phyloP scores from a whole-genome alignment of 2,888 invertebrate species.

The Ischnura elegans region DNA sequence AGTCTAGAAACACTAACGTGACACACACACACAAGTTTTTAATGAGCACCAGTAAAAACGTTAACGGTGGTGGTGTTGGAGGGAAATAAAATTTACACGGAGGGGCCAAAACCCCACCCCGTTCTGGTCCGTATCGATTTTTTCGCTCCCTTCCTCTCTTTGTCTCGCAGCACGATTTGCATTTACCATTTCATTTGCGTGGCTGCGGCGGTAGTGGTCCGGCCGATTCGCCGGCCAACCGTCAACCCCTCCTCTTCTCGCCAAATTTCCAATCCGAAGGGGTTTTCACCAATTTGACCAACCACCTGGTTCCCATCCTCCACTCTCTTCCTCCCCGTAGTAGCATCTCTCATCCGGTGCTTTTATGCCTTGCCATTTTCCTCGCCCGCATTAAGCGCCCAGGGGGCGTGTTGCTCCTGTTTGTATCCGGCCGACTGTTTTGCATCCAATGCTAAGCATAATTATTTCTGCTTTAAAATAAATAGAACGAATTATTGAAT shows the following conservation, averaged over 20 bases:
- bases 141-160: not conserved
- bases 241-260: too few species aligned
- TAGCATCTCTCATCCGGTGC: not conserved
- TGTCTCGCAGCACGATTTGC: not conserved
- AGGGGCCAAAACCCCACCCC: too few species aligned
- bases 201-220: not conserved
- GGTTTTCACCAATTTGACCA: slow-evolving; percentile 26
- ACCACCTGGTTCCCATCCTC: slow-evolving; percentile 12
- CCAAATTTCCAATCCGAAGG: not conserved
- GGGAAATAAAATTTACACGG: not conserved
- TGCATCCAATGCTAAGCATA: too few species aligned
- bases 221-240: not conserved
- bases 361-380: not conserved
- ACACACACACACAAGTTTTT: slow-evolving; percentile 15
- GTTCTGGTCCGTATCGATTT: not conserved
- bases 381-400: not conserved
- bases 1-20: not conserved
- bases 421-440: too few species aligned
- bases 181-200: not conserved
- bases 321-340: not conserved
- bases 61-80: not conserved
- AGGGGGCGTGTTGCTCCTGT: too few species aligned
- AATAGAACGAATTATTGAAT: too few species aligned
- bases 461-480: too few species aligned
- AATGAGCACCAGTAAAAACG: slow-evolving; percentile 2